These are phyloP conservation scores for Heliconius congener DNA, from an alignment of 1,140 invertebrate species.

Conservation along the genomic window DNA sequence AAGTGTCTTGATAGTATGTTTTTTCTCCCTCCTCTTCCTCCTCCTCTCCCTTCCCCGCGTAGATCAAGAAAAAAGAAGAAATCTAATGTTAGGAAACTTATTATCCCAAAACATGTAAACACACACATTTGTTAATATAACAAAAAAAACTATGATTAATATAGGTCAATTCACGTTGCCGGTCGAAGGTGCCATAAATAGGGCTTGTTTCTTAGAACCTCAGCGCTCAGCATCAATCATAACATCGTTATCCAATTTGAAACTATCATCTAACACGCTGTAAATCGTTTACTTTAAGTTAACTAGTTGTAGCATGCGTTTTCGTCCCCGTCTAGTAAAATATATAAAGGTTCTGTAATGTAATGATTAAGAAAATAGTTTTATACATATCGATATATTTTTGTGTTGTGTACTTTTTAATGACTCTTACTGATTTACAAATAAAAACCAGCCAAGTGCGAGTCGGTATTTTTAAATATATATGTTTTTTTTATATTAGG, in stretches of 20 bases:
- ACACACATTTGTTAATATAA: neutral
- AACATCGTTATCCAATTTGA: slow-evolving; percentile 12
- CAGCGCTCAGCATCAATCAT: slow-evolving; percentile 1
- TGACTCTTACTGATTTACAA: too few species aligned
- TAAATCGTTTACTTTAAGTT: neutral
- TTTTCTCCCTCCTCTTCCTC: too few species aligned
- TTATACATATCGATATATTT: neutral
- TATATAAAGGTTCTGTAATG: neutral
- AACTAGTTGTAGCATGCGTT: neutral
- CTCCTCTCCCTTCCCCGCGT: too few species aligned
- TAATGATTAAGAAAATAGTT: too few species aligned
- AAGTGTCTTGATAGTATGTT: too few species aligned
- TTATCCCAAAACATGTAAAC: neutral
- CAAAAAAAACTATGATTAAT: neutral
- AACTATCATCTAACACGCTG: slow-evolving; percentile 3
- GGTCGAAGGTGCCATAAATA: neutral
- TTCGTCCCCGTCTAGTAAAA: neutral
- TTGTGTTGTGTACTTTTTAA: neutral
- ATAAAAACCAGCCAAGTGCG: too few species aligned
- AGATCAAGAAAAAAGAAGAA: too few species aligned
- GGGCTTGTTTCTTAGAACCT: slow-evolving; percentile 4
- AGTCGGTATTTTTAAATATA: too few species aligned
- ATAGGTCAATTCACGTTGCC: neutral
- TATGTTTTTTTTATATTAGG: too few species aligned
- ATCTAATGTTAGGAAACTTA: too few species aligned